Base-by-base conservation (phyloP, 2,113 vertebrate genomes). In the Pluvianellus socialis region DNA sequence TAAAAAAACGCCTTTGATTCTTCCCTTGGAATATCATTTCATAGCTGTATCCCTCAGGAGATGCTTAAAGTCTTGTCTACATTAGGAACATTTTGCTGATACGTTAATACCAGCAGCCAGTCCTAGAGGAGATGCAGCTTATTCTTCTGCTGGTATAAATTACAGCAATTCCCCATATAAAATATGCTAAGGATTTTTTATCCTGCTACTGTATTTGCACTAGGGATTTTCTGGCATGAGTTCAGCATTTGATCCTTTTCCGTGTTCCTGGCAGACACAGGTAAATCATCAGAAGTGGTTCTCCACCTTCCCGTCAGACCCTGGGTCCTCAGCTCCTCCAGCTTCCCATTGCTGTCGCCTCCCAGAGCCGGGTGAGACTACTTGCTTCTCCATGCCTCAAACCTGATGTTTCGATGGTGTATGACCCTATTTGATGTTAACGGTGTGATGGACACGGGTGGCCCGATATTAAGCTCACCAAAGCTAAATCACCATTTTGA, bases 301-400 rank as follows among this genome's bases (percentile, higher is more conserved):
- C 12, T 70, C 7, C 6, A 13, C 6, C 7, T 30, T 50, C 14
- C 33, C 1, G 0, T 35, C 32, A 52, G 38, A 66, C 16, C 1
- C 12, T 6, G 23, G 7, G 24, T 23, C 17, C 33, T 49, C 19
- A 18, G 30, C 12, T 33, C 7, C 12, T 42, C 32, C 33, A 59
- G 76, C 45, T 58, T 24, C 7, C 35, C 0, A 0, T 3, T 35
- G 68, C n/a, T 23, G 6, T 21, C 5, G 4, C 38, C 11, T 35
- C 17, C 42, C 15, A 40, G 59, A 62, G 10, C 26, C 33, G 4
- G 3, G 15, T 18, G 42, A 21, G 28, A 56, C 21, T 12, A 1
- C 14, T 24, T 44, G n/a, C 50, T 45, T 81, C 26, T 24, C 30
- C 20, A 8, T 12, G 33, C 42, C 50, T 40, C 44, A 8, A 4